Base-by-base conservation (phyloP, 2,888 invertebrate species). In the Sarcophaga caerulescens region DNA sequence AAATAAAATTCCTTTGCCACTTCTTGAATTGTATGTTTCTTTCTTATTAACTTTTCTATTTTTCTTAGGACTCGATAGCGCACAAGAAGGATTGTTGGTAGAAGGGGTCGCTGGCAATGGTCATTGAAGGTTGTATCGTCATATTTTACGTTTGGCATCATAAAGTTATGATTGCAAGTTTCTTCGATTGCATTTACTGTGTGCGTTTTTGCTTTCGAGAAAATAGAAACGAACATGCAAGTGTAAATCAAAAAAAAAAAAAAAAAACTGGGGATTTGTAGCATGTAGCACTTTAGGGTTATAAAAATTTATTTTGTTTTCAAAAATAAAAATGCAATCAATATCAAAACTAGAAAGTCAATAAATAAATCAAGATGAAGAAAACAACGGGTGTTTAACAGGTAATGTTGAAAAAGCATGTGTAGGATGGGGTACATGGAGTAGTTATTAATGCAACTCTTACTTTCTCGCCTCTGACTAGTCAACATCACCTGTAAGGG, bases 281-380 rank as follows among this genome's bases (percentile, higher is more conserved):
- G 81, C 81, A 63, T 81, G 75, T 35, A 35, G 10, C 10, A 63
- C 81, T 75, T 69, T 44, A 62, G 70, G 75, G 75, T 59, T 76
- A 70, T 76, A 69, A 81, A 81, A 81, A 76, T 63, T n/a, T 70
- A 70, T 76, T 81, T 76, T 59, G 69, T 81, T 81, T 65, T 59
- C 76, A 19, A 70, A 57, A 65, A 70, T 23, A 25, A 23, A 75
- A 81, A 75, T 75, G 57, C 62, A 75, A 69, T 81, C 69, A 75
- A 75, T 63, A 45, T 57, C 52, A 63, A 47, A 69, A 73, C 44
- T 47, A 74, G 68, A 75, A 69, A 75, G 81, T 75, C 81, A 75
- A 63, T 21, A 52, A 69, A 19, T 44, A 19, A n/a, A 10, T 66
- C 35, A 35, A 4, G 14, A n/a, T 10, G 25, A 8, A 44, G 21